These are phyloP conservation scores for Camptogramma bilineatum DNA, from an alignment of 2,888 invertebrate genomes.

Conservation along the genomic window DNA sequence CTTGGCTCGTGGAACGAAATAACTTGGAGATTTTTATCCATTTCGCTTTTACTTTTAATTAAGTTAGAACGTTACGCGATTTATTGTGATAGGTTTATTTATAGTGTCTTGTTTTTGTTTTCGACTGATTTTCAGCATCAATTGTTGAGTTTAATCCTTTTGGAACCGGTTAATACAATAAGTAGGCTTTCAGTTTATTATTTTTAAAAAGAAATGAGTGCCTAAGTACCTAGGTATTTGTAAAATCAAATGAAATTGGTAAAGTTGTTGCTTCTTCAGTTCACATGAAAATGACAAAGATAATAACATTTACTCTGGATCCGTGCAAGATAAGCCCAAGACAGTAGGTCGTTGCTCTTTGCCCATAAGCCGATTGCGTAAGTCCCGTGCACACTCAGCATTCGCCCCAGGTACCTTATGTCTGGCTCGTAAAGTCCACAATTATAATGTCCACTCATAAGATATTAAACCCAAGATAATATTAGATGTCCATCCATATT, in stretches of 20 bases:
- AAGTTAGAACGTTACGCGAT: constrained; percentile 40
- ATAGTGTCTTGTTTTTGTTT: constrained; percentile 9
- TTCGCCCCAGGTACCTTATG: constrained; percentile 26
- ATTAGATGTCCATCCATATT: not conserved
- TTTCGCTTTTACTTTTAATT: constrained; percentile 45
- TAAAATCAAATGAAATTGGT: no score
- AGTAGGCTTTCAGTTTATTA: no score
- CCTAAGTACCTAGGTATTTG: no score
- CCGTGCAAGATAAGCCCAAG: not conserved
- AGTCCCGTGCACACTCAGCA: constrained; percentile 31
- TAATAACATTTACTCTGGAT: not conserved
- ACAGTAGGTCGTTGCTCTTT: constrained; percentile 21
- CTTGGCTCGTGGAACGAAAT: constrained; percentile 30
- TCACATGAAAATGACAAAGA: not conserved
- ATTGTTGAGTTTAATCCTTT: no score
- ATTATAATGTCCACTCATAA: not conserved
- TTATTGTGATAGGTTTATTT: constrained; percentile 29
- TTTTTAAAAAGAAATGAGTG: no score
- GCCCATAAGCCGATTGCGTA: constrained; percentile 21
- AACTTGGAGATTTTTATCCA: constrained; percentile 43
- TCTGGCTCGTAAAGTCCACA: constrained; percentile 30
- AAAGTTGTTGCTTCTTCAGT: no score
- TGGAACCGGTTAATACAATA: no score
- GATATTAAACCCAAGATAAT: not conserved
- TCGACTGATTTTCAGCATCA: not conserved